phyloP scores from a whole-genome alignment of 2,113 vertebrate genomes.

The Okapia johnstoni region DNA sequence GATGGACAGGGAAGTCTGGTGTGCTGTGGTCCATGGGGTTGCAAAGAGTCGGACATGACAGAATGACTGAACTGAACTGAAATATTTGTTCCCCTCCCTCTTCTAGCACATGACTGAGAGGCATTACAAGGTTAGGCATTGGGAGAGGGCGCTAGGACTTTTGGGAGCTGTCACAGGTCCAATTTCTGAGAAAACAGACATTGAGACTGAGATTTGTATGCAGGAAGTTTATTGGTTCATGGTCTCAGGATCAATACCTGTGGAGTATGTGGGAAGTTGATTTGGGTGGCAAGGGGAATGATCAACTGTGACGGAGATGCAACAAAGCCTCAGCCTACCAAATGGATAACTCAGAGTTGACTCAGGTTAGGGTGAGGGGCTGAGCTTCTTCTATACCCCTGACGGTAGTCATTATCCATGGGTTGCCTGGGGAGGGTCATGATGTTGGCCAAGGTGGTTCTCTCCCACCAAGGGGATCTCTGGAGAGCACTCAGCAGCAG shows the following conservation, averaged over 20 bases:
- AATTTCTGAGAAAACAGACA: background rate
- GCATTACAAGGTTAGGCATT: background rate
- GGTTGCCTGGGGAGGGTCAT: background rate
- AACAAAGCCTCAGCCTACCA: background rate
- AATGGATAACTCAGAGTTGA: background rate
- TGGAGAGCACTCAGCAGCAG: background rate
- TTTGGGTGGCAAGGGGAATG: background rate
- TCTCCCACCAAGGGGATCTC: background rate
- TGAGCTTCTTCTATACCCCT: background rate
- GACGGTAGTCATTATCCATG: background rate
- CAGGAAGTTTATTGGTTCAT: background rate
- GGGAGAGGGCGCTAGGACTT: background rate
- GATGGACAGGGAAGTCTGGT: background rate
- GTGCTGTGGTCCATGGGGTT: background rate
- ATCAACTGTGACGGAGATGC: background rate
- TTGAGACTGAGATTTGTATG: background rate
- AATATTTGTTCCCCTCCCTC: background rate
- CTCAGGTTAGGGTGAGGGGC: background rate
- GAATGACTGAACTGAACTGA: background rate
- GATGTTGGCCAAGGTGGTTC: background rate
- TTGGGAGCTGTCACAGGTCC: too few relatives aligned
- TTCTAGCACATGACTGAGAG: background rate
- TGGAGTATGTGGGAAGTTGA: too few relatives aligned
- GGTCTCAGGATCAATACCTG: background rate
- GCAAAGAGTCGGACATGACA: background rate